phyloP scores from a whole-genome alignment of 2,888 invertebrate genomes.

The Drepana falcataria region DNA sequence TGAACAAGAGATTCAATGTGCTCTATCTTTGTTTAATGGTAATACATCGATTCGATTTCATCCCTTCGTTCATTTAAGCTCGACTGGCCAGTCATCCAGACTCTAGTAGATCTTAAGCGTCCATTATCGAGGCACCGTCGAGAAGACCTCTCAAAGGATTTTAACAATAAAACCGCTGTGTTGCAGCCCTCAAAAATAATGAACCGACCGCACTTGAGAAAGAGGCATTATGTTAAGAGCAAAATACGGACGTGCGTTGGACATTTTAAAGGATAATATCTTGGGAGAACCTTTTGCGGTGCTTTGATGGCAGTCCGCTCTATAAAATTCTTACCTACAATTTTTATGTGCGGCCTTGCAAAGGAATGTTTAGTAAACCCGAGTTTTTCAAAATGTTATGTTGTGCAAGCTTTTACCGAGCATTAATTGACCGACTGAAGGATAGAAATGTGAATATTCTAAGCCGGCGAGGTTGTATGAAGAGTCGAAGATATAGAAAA shows the following conservation, averaged over 20 bases:
- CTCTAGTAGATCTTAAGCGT: background rate
- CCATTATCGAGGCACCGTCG: background rate
- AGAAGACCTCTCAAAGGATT: conserved; percentile 18
- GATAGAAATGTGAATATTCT: no score
- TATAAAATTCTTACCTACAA: conserved; percentile 2
- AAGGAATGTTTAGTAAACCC: background rate
- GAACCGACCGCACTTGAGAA: conserved; percentile 20
- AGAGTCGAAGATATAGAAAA: no score
- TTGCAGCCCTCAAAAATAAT: conserved; percentile 57
- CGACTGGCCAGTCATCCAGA: background rate
- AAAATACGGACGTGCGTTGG: conserved; percentile 46
- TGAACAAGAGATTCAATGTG: no score
- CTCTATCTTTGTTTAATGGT: no score
- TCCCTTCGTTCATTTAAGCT: background rate
- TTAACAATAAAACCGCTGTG: conserved; percentile 52
- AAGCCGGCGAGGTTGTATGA: no score
- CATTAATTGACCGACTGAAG: no score
- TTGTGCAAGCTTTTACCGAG: no score
- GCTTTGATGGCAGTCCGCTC: conserved; percentile 19
- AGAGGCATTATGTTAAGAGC: conserved; percentile 25
- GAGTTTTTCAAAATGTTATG: background rate
- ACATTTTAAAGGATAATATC: conserved; percentile 52
- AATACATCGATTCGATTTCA: no score
- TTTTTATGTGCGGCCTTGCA: background rate
- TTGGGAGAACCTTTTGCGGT: conserved; percentile 26